Evolutionary conservation across 2,888 invertebrate species (phyloP).

Genomic region (Parascotia fuliginaria): DNA sequence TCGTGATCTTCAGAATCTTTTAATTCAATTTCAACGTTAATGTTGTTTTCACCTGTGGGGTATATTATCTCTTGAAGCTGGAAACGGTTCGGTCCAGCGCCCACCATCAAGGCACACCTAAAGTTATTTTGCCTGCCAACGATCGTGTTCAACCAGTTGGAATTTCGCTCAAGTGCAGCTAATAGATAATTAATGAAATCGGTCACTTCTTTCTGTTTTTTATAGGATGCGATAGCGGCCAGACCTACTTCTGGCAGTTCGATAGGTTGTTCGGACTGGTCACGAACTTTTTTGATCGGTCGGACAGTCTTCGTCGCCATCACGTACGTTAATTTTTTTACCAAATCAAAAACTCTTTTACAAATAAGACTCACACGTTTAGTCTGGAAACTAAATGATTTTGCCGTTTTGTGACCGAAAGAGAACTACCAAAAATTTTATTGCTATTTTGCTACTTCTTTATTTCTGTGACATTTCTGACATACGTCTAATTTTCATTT

Average conservation of each 20-base stretch:
- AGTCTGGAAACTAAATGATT: slow-evolving; percentile 61
- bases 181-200: slow-evolving; percentile 73
- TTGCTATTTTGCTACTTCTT: slow-evolving; percentile 26
- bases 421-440: slow-evolving; percentile 21
- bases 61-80: slow-evolving; percentile 75
- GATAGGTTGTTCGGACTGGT: slow-evolving; percentile 43
- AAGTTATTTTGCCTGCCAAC: slow-evolving; percentile 68
- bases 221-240: slow-evolving; percentile 72
- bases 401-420: slow-evolving; percentile 49
- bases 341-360: slow-evolving; percentile 56
- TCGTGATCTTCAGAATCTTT: slow-evolving; percentile 75
- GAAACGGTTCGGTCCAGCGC: slow-evolving; percentile 76
- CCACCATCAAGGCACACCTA: slow-evolving; percentile 70
- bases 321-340: slow-evolving; percentile 45
- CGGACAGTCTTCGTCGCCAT: slow-evolving; percentile 52
- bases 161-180: slow-evolving; percentile 67
- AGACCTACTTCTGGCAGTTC: slow-evolving; percentile 70
- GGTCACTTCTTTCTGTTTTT: slow-evolving; percentile 70
- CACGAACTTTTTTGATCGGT: slow-evolving; percentile 49
- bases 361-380: slow-evolving; percentile 53
- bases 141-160: slow-evolving; percentile 69
- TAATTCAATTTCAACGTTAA: slow-evolving; percentile 73
- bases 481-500: too few species aligned
- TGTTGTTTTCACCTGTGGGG: slow-evolving; percentile 59
- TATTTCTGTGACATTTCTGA: slow-evolving; percentile 5